These are phyloP conservation scores for Dasypolia templi DNA, from an alignment of 2,888 invertebrate species.

Conservation along the genomic window DNA sequence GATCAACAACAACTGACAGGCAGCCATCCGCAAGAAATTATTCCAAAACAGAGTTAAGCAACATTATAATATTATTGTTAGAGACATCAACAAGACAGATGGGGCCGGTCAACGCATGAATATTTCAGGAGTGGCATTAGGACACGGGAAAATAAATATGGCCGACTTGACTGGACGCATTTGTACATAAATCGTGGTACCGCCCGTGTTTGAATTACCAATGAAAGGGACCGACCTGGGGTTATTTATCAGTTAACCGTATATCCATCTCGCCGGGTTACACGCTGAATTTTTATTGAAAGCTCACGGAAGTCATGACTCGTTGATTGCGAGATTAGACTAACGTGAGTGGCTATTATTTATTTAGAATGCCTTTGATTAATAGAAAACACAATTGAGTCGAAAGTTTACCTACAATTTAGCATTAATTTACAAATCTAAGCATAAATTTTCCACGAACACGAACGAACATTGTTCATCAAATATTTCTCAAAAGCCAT, in stretches of 20 bases:
- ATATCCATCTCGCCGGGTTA: slow-evolving; percentile 76
- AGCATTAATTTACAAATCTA: too few species aligned
- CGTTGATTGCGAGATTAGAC: slow-evolving; percentile 34
- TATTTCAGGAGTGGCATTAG: slow-evolving; percentile 89
- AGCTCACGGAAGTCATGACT: slow-evolving; percentile 63
- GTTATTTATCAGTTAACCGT: slow-evolving; percentile 85
- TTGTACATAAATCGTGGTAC: slow-evolving; percentile 88
- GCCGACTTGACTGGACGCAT: slow-evolving; percentile 86
- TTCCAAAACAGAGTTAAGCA: slow-evolving; percentile 64
- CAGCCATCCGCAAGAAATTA: slow-evolving; percentile 36
- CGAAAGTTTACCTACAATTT: too few species aligned
- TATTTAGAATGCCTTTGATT: neutral
- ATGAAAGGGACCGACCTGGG: slow-evolving; percentile 73
- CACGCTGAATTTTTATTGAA: slow-evolving; percentile 82
- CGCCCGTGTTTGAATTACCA: slow-evolving; percentile 84
- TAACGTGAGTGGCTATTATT: slow-evolving; percentile 1
- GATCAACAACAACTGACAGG: slow-evolving; percentile 30
- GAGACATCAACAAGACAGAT: slow-evolving; percentile 86
- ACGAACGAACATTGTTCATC: neutral
- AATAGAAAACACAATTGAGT: neutral
- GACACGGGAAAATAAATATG: slow-evolving; percentile 89
- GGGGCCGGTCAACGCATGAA: slow-evolving; percentile 87
- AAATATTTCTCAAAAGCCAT: neutral
- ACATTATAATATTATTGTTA: slow-evolving; percentile 82
- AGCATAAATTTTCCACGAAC: too few species aligned